A percentile compares a stretch with the other conserved stretches of the same genome.
Conservation (phyloP, 2,797 vertebrate species). For the Acridotheres tristis region DNA sequence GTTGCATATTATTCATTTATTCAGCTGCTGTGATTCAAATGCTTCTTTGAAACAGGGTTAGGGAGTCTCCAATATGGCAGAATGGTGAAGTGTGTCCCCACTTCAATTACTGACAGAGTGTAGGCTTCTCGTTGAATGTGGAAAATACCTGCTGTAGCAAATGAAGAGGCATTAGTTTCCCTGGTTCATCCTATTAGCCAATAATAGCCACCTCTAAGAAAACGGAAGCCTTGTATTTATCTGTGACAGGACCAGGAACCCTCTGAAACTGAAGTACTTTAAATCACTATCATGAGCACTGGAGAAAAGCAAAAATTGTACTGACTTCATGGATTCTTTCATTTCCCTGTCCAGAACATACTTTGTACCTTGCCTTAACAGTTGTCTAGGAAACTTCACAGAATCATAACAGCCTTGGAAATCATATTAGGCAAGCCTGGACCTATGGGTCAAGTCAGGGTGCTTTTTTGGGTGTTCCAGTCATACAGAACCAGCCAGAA, state of each 20-base stretch:
- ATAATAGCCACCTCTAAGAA: not conserved
- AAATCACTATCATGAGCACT: not conserved
- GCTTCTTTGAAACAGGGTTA: not conserved
- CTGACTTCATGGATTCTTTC: not conserved
- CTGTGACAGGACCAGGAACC: not conserved
- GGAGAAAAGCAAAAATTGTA: not conserved
- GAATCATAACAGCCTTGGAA: not conserved
- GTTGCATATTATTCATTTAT: not conserved
- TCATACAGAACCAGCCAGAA: not conserved
- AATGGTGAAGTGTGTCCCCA: not conserved
- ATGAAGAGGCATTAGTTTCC: not conserved
- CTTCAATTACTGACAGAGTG: not conserved
- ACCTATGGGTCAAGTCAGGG: not conserved
- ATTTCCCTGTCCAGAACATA: not conserved
- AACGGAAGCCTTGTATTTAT: not conserved
- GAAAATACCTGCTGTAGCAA: not conserved
- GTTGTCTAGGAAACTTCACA: not conserved
- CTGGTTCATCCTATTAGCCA: not conserved
- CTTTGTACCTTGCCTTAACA: not conserved
- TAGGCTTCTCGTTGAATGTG: not conserved
- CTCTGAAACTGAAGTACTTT: constrained; percentile 8
- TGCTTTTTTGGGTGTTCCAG: not conserved
- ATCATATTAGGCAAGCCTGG: not conserved
- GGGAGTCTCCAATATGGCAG: not conserved
- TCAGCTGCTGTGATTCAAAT: not conserved